Conservation (phyloP, 2,888 invertebrate genomes). For the Polyploca ridens region DNA sequence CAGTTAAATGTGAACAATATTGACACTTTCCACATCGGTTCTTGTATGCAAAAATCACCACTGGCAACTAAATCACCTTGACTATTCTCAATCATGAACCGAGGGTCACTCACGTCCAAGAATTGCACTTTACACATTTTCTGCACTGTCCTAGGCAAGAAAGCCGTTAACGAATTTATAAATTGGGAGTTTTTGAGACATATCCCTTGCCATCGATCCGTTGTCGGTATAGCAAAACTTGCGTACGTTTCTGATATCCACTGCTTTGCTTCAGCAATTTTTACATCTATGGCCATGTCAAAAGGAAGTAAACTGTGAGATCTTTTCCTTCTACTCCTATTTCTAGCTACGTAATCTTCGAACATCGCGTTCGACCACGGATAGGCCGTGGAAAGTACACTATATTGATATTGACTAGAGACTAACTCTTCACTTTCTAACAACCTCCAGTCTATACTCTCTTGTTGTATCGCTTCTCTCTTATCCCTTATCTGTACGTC, state of each 20-base stretch:
- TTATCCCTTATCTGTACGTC: constrained; percentile 73
- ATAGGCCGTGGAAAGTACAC: constrained; percentile 77
- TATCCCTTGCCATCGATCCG: constrained; percentile 91
- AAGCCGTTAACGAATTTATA: constrained; percentile 91
- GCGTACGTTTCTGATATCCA: constrained; percentile 95
- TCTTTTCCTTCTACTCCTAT: constrained; percentile 81
- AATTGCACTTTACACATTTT: constrained; percentile 90
- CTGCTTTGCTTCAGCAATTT: constrained; percentile 91
- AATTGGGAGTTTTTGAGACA: constrained; percentile 92
- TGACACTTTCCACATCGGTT: constrained; percentile 93
- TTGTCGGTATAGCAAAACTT: constrained; percentile 93
- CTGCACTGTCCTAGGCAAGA: constrained; percentile 89
- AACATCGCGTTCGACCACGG: constrained; percentile 82
- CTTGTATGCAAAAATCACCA: constrained; percentile 90
- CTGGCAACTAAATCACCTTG: constrained; percentile 93
- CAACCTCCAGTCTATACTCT: constrained; percentile 77
- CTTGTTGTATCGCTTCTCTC: constrained; percentile 62
- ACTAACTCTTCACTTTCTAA: constrained; percentile 72
- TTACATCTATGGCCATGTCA: constrained; percentile 86
- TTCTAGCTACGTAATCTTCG: constrained; percentile 79
- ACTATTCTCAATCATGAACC: constrained; percentile 90
- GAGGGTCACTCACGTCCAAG: constrained; percentile 91
- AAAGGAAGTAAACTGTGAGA: constrained; percentile 72
- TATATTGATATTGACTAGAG: constrained; percentile 82
- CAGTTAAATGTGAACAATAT: constrained; percentile 89